Percentiles rank a stretch among this genome's conserved stretches.
Evolutionary conservation across 2,113 vertebrate species (phyloP).

Genomic region (Phyllostomus discolor): DNA sequence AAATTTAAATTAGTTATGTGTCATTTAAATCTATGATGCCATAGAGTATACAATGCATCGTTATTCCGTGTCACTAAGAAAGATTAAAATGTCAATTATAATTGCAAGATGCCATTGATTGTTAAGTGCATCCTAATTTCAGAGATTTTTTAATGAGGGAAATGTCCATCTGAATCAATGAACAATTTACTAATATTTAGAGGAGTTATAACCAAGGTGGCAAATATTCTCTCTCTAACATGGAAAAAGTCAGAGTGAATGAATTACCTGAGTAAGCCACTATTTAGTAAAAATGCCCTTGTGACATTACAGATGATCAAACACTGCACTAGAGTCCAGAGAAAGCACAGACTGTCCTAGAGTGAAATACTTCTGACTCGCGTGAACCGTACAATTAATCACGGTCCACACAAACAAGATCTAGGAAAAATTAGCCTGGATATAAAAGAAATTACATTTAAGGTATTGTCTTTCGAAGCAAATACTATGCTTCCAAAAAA

Average conservation of each 20-base stretch:
- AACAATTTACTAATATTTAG: neutral
- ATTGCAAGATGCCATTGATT: neutral
- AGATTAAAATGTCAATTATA: constrained; percentile 14
- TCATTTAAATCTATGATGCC: constrained; percentile 17
- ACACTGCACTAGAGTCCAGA: neutral
- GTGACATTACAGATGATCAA: neutral
- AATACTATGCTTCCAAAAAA: neutral
- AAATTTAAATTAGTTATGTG: constrained; percentile 1
- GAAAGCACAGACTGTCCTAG: neutral
- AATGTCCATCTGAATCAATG: neutral
- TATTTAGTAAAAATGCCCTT: neutral
- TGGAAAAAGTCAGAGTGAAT: neutral
- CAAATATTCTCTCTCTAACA: neutral
- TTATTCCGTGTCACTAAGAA: constrained; percentile 23
- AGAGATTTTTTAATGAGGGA: neutral
- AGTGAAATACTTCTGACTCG: neutral
- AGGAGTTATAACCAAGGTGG: neutral
- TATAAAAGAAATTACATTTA: constrained; percentile 5
- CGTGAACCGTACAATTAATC: neutral
- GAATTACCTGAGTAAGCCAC: neutral
- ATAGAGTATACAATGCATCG: neutral
- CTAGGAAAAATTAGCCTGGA: neutral
- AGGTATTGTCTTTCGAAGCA: neutral
- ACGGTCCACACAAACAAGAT: neutral
- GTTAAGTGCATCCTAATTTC: neutral